Percentiles rank a stretch among this genome's conserved stretches.
phyloP scores from a whole-genome alignment of 1,140 invertebrate genomes.

The Drosophila saltans region DNA sequence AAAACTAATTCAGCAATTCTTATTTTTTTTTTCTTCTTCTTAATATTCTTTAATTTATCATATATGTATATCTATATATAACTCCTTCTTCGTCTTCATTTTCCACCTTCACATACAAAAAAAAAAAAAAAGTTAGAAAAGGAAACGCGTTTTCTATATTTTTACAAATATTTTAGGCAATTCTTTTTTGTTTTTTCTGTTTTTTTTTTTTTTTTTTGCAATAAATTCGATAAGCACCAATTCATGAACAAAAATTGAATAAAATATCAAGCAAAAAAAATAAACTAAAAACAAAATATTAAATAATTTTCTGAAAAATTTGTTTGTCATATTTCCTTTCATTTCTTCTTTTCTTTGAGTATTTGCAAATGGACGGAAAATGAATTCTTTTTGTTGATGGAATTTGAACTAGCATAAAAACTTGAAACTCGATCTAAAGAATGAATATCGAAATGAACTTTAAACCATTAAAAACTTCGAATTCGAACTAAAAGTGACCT shows the following conservation, averaged over 20 bases:
- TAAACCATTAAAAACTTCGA: not conserved
- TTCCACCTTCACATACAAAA: slow-evolving; percentile 6
- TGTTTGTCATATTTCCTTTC: not conserved
- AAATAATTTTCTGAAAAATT: slow-evolving; percentile 10
- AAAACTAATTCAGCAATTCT: slow-evolving; percentile 80
- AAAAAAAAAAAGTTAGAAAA: slow-evolving; percentile 26
- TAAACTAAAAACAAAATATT: slow-evolving; percentile 29
- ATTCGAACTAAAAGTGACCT: not conserved
- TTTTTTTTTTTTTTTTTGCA: slow-evolving; percentile 53
- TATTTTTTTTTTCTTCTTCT: slow-evolving; percentile 46
- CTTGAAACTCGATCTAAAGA: too few species aligned
- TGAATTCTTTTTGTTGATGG: slow-evolving; percentile 28
- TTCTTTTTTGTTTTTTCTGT: slow-evolving; percentile 19
- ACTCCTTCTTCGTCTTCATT: slow-evolving; percentile 17
- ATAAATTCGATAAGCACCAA: slow-evolving; percentile 82
- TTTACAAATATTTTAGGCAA: slow-evolving; percentile 42
- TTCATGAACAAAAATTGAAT: slow-evolving; percentile 60
- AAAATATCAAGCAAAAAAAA: slow-evolving; percentile 18
- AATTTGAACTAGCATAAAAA: not conserved
- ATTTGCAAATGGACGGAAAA: slow-evolving; percentile 53
- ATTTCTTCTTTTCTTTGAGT: not conserved
- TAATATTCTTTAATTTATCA: slow-evolving; percentile 17
- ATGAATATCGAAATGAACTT: not conserved
- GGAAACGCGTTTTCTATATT: slow-evolving; percentile 27
- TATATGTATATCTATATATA: slow-evolving; percentile 28